Percentiles rank a stretch among this genome's conserved stretches.
Evolutionary conservation across 2,888 invertebrate species (phyloP).

Genomic region (Pammene fasciana): DNA sequence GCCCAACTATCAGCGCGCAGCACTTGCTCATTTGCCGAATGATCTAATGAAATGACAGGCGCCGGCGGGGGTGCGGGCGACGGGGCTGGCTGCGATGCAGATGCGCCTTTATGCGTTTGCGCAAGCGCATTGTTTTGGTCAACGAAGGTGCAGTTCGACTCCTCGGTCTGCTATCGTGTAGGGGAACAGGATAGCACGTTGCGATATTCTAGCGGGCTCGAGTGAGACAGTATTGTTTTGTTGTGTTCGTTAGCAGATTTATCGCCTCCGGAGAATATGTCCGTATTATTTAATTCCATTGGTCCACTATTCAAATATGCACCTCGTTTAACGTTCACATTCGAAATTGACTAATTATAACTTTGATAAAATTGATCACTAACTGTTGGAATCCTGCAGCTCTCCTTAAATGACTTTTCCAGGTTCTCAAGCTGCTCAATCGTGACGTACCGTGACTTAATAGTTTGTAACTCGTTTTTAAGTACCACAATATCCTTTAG

Average conservation of each 20-base stretch:
- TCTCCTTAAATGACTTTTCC: background rate
- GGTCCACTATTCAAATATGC: constrained; percentile 8
- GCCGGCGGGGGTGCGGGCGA: background rate
- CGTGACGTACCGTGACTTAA: constrained; percentile 24
- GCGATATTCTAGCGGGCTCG: background rate
- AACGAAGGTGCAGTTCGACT: background rate
- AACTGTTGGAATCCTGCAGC: background rate
- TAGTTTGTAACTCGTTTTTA: too few relatives aligned
- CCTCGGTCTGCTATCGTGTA: background rate
- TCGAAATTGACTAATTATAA: background rate
- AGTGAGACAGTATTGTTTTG: background rate
- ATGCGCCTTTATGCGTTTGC: background rate
- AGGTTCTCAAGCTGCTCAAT: constrained; percentile 20
- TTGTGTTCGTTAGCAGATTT: background rate
- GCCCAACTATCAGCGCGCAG: background rate
- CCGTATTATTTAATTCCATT: background rate
- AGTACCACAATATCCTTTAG: too few relatives aligned
- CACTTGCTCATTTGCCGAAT: background rate
- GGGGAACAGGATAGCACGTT: background rate
- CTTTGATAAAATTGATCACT: constrained; percentile 5
- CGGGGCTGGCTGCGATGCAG: background rate
- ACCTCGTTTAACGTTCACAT: constrained; percentile 3
- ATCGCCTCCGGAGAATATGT: background rate
- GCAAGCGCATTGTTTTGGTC: background rate
- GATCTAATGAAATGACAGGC: background rate